Percentiles rank a stretch among this genome's conserved stretches.
Evolutionary conservation across 2,113 vertebrate species (phyloP).

Genomic region (Balaeniceps rex): DNA sequence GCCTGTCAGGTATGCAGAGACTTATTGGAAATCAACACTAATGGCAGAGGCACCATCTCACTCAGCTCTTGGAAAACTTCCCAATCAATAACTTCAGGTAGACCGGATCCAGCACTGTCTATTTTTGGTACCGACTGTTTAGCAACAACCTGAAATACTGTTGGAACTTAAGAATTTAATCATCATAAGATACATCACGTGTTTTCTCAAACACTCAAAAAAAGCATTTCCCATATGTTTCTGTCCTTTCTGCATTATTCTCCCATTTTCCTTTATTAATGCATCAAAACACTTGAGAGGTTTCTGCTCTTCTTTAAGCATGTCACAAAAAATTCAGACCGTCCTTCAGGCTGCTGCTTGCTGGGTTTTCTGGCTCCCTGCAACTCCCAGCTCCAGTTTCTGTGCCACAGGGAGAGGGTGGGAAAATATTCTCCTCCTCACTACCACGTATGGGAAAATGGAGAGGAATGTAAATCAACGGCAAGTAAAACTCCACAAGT

Average conservation of each 20-base stretch:
- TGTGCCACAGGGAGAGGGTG: background rate
- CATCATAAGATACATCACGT: background rate
- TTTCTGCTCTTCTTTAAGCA: background rate
- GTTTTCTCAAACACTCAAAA: background rate
- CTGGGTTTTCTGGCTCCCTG: background rate
- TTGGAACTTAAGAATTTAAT: background rate
- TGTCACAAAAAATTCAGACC: background rate
- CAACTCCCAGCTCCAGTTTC: background rate
- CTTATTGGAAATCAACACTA: slow-evolving; percentile 46
- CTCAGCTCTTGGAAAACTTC: slow-evolving; percentile 25
- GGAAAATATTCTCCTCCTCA: background rate
- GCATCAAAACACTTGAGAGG: background rate
- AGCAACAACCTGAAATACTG: background rate
- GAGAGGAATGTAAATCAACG: background rate
- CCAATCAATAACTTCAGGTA: background rate
- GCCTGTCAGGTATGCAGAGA: background rate
- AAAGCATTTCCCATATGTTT: background rate
- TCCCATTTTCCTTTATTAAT: background rate
- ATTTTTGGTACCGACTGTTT: background rate
- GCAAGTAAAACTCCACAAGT: background rate
- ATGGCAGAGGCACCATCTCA: background rate
- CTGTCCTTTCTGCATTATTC: background rate
- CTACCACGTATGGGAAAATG: fast-evolving
- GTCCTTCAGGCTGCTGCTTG: background rate
- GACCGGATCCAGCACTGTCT: background rate